Conservation (phyloP, 2,888 invertebrate genomes). For the Cantharis rustica region DNA sequence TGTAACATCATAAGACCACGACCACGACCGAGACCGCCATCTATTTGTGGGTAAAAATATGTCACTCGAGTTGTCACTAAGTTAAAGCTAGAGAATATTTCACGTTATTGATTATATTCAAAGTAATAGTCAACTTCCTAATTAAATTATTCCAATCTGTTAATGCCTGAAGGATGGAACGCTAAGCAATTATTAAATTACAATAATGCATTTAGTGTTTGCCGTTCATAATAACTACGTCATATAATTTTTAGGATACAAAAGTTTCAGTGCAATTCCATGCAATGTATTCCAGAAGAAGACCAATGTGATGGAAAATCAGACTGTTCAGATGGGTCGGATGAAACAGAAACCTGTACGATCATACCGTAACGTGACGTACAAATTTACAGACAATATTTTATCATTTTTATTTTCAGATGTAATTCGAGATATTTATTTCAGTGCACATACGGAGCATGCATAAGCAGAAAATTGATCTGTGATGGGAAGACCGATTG, state of each 20-base stretch:
- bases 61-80: neutral
- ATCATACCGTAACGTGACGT: neutral
- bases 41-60: neutral
- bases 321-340: constrained; percentile 56
- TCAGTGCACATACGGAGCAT: constrained; percentile 51
- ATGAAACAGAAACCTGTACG: constrained; percentile 48
- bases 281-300: constrained; percentile 52
- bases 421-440: constrained; percentile 20
- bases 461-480: constrained; percentile 51
- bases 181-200: neutral
- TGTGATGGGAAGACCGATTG: constrained; percentile 59
- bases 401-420: neutral
- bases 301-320: constrained; percentile 55
- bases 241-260: neutral
- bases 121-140: neutral
- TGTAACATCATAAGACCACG: neutral
- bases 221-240: neutral
- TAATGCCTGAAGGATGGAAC: neutral
- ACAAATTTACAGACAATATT: neutral
- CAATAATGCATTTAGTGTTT: neutral
- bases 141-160: neutral
- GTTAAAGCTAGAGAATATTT: neutral
- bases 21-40: neutral
- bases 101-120: neutral
- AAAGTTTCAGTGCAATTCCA: constrained; percentile 36